phyloP scores from a whole-genome alignment of 2,113 vertebrate genomes.

The Halcyon malimbica region DNA sequence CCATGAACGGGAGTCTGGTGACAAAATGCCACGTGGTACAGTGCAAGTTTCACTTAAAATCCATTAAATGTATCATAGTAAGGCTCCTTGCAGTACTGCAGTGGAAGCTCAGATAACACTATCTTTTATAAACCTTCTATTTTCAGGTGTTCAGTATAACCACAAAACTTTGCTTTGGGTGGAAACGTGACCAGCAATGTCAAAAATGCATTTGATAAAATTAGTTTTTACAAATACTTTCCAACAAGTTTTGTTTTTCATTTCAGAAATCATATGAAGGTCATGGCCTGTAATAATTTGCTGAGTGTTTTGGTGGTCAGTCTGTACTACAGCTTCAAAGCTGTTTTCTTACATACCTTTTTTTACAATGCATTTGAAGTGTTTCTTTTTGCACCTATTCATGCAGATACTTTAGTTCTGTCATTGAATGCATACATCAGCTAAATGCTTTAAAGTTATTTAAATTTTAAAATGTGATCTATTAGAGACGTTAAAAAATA shows the following conservation, averaged over 20 bases:
- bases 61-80: not conserved
- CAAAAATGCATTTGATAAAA: not conserved
- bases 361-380: not conserved
- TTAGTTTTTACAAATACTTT: not conserved
- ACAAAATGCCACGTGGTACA: not conserved
- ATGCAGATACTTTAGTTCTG: not conserved
- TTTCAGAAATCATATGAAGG: not conserved
- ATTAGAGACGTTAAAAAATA: not conserved
- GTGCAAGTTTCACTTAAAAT: slow-evolving; percentile 8
- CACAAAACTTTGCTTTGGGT: not conserved
- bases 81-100: not conserved
- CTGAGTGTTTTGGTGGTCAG: not conserved
- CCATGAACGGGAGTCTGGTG: not conserved
- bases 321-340: not conserved
- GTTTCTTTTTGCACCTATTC: not conserved
- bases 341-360: not conserved
- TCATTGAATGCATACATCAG: accelerated
- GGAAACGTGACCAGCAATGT: not conserved
- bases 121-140: not conserved
- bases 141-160: not conserved
- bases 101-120: not conserved
- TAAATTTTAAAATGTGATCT: not conserved
- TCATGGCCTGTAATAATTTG: not conserved
- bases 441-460: not conserved
- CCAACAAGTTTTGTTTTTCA: not conserved